Base-by-base conservation (phyloP, 2,888 invertebrate genomes). In the Odontothrips loti region DNA sequence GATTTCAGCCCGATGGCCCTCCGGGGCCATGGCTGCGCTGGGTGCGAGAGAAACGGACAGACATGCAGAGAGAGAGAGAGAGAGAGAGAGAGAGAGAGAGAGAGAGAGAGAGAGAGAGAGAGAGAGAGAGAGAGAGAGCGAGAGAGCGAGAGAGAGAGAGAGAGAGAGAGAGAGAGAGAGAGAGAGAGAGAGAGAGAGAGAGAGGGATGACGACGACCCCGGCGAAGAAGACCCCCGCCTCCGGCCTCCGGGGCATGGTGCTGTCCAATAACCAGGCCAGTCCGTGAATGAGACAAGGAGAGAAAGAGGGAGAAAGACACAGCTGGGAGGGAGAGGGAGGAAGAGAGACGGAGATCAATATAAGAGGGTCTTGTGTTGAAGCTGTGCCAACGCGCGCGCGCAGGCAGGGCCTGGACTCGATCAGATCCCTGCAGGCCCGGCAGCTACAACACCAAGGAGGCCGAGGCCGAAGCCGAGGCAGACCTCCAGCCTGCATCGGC, bases 261-360 rank as follows among this genome's bases (percentile, higher is more conserved):
- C 23, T 23, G 68, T 68, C 68, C 68, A 68, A 68, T 68, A 68
- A n/a, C 68, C 68, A 23, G 68, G 68, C 68, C 68, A 11, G 23
- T 23, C 23, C 68, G 68, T 68, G 23, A 68, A 23, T n/a, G 23
- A 23, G 68, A n/a, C 11, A 68, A 23, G 23, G n/a, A 23, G n/a
- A 23, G 23, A 23, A 23, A 6, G 23, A 23, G 68, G n/a, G n/a
- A 23, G 63, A 20, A 10, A 51, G 51, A 63, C 63, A 63, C 34
- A 43, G 6, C 34, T 43, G 6, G 34, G 23, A 68, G 23, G 8
- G n/a, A 23, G n/a, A 23, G 68, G 23, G 68, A 11, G 23, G 68
- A 23, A 11, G 11, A 23, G 63, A 20, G 51, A 51, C 15, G n/a
- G 20, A 63, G 51, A 51, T 17, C 58, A 58, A 58, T 58, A 58